Conservation (phyloP, 2,888 invertebrate genomes). For the Tuta absoluta region DNA sequence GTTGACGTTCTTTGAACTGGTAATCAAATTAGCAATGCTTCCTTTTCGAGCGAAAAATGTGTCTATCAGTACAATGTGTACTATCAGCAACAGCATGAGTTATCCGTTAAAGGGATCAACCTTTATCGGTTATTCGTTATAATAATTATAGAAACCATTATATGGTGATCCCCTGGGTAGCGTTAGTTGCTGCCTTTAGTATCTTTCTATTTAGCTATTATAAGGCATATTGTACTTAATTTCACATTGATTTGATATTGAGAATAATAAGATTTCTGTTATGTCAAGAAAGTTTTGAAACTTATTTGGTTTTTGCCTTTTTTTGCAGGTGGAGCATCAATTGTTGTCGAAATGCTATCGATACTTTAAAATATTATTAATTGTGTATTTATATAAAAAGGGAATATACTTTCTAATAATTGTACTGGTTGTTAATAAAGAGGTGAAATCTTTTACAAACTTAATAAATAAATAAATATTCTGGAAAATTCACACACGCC, state of each 20-base stretch:
- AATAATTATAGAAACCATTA: too few relatives aligned
- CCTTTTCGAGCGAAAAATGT: slow-evolving; percentile 81
- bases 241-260: not conserved
- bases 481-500: too few relatives aligned
- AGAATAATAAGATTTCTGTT: not conserved
- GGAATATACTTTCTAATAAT: too few relatives aligned
- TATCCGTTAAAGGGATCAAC: not conserved
- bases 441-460: too few relatives aligned
- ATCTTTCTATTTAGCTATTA: not conserved
- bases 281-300: not conserved
- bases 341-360: too few relatives aligned
- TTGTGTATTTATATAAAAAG: too few relatives aligned
- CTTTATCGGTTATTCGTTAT: too few relatives aligned
- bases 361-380: too few relatives aligned
- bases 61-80: slow-evolving; percentile 64
- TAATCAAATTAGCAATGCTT: slow-evolving; percentile 80
- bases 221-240: not conserved
- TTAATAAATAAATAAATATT: too few relatives aligned
- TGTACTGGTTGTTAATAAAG: too few relatives aligned
- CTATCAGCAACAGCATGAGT: not conserved
- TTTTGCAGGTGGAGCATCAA: not conserved
- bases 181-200: not conserved
- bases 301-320: not conserved
- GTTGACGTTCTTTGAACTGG: slow-evolving; percentile 78
- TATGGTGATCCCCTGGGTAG: not conserved